Conservation (phyloP, 2,113 vertebrate genomes). For the Halcyon malimbica region DNA sequence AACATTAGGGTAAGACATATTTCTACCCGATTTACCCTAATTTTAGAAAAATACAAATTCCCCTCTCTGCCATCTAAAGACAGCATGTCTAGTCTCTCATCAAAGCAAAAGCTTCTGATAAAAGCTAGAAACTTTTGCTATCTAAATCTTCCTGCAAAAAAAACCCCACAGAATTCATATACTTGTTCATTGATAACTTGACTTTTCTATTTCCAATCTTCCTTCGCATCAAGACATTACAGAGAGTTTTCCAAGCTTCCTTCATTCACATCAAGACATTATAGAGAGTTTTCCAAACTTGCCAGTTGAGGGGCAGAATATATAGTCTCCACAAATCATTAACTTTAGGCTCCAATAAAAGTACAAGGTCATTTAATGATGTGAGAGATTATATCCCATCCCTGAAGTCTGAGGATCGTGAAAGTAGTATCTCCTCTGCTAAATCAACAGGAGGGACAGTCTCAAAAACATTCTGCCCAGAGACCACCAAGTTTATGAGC, state of each 20-base stretch:
- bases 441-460: not conserved
- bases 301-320: not conserved
- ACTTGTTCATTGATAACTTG: not conserved
- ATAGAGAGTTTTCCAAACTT: not conserved
- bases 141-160: not conserved
- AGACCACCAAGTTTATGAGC: not conserved
- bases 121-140: not conserved
- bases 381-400: not conserved
- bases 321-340: not conserved
- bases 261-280: not conserved
- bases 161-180: not conserved
- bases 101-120: not conserved
- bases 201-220: not conserved
- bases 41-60: not conserved
- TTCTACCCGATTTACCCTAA: conserved; percentile 13
- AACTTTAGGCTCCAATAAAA: not conserved
- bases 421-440: not conserved
- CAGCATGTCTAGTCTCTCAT: not conserved
- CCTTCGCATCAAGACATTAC: not conserved
- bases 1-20: not conserved
- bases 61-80: not conserved
- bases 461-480: not conserved
- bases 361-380: not conserved
- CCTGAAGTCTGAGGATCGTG: not conserved
- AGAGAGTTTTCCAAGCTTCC: not conserved